Conservation (phyloP, 2,888 invertebrate species). For the Parochlus steinenii region DNA sequence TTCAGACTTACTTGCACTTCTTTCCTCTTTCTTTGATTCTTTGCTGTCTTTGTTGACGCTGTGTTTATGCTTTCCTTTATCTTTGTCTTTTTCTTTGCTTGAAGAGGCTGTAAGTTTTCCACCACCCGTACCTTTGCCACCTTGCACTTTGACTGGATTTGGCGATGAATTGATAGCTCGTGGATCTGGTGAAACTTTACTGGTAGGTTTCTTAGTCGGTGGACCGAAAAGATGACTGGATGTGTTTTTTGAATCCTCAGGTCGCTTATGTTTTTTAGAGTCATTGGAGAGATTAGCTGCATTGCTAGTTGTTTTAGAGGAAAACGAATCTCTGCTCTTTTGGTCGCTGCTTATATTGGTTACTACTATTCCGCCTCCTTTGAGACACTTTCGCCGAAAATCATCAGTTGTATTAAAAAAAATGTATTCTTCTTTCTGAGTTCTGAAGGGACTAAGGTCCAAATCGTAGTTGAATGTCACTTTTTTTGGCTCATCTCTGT, state of each 20-base stretch:
- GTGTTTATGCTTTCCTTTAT: slow-evolving; percentile 27
- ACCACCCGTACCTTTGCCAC: slow-evolving; percentile 14
- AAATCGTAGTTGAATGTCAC: slow-evolving; percentile 74
- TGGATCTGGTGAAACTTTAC: slow-evolving; percentile 49
- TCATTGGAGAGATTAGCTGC: not conserved
- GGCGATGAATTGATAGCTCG: slow-evolving; percentile 37
- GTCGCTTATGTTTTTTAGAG: slow-evolving; percentile 42
- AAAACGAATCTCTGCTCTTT: slow-evolving; percentile 35
- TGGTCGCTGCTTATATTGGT: slow-evolving; percentile 28
- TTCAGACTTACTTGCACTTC: slow-evolving; percentile 26
- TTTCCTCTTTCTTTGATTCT: slow-evolving; percentile 29
- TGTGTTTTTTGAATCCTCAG: slow-evolving; percentile 40
- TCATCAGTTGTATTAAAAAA: slow-evolving; percentile 80
- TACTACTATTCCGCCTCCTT: slow-evolving; percentile 60
- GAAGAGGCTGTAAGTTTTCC: slow-evolving; percentile 5
- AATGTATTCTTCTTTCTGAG: slow-evolving; percentile 64
- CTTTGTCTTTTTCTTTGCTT: slow-evolving; percentile 13
- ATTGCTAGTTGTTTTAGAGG: not conserved
- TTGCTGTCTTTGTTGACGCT: slow-evolving; percentile 35
- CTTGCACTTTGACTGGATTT: slow-evolving; percentile 25
- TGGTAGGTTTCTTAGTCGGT: slow-evolving; percentile 54
- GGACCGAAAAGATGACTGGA: slow-evolving; percentile 72
- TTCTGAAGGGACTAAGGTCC: slow-evolving; percentile 52
- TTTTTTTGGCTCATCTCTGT: slow-evolving; percentile 79
- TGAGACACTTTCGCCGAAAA: slow-evolving; percentile 69